These are phyloP conservation scores for Peromyscus eremicus DNA, from an alignment of 2,797 vertebrate species.

Conservation along the genomic window DNA sequence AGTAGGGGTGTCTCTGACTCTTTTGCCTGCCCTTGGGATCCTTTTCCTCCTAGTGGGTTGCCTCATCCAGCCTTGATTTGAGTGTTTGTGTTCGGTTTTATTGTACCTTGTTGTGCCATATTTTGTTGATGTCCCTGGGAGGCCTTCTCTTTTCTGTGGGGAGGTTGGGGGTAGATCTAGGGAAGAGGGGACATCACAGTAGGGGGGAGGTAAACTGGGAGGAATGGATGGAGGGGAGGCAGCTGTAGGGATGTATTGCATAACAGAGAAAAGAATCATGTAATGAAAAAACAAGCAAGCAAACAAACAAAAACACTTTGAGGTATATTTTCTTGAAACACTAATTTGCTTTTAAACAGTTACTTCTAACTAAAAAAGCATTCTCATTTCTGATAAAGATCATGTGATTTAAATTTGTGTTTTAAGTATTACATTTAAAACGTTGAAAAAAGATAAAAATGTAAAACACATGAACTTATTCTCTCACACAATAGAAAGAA, in stretches of 20 bases:
- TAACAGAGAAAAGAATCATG: neutral
- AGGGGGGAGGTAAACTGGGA: too few species aligned
- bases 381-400: neutral
- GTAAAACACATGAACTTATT: neutral
- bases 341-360: neutral
- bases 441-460: neutral
- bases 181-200: neutral
- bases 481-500: neutral
- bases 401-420: neutral
- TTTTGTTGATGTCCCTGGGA: neutral
- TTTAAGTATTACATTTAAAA: neutral
- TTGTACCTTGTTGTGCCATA: neutral
- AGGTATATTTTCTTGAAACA: neutral
- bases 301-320: neutral
- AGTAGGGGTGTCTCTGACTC: neutral
- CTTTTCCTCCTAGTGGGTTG: neutral
- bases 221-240: neutral
- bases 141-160: neutral
- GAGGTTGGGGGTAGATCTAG: neutral
- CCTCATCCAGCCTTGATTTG: neutral
- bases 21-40: neutral
- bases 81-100: neutral
- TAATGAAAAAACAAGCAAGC: neutral
- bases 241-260: neutral
- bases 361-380: neutral